Base-by-base conservation (phyloP, 1,140 invertebrate genomes). In the Cydia amplana region DNA sequence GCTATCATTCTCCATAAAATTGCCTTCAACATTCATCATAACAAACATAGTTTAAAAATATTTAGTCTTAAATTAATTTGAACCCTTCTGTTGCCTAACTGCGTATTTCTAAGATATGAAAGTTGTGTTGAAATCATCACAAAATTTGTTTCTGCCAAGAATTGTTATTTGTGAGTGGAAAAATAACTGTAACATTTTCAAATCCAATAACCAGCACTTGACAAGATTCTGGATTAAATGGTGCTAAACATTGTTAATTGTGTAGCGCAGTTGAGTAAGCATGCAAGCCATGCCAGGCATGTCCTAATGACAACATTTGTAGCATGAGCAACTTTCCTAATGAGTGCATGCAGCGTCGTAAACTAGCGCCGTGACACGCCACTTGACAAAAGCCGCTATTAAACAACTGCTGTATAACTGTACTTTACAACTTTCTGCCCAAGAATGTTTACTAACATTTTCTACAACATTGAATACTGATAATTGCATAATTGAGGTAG, bases 311-410 rank as follows among this genome's bases (percentile, higher is more conserved):
- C 9, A 60, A 55, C 51, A 55, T 55, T 18, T 55, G 51, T 55
- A 14, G 51, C 51, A 55, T 18, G 51, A 81, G 79, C 78, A 77
- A 78, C 77, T 81, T 78, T 77, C 75, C 78, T 78, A 80, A 82
- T 82, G 80, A 81, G 74, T 65, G 55, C 77, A 46, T 49, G 70
- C 36, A 73, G 67, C 64, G 16, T 32, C 14, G 14, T n/a, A 7
- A 70, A 40, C 32, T 18, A 18, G 28, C 65, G 2, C 28, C 16
- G 16, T 40, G 65, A 70, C 25, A n/a, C 28, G 36, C 18, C 32
- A 20, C 32, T 70, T 16, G 65, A 70, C 65, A 70, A 60, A 60
- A 60, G 18, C 55, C 23, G 55, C 20, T 12, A 60, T 60, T 60
- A 60, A 18, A 23, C 55, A 9, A 60, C 18, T 23, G 55, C 55